Conservation (phyloP, 2,113 vertebrate species). For the Theropithecus gelada region DNA sequence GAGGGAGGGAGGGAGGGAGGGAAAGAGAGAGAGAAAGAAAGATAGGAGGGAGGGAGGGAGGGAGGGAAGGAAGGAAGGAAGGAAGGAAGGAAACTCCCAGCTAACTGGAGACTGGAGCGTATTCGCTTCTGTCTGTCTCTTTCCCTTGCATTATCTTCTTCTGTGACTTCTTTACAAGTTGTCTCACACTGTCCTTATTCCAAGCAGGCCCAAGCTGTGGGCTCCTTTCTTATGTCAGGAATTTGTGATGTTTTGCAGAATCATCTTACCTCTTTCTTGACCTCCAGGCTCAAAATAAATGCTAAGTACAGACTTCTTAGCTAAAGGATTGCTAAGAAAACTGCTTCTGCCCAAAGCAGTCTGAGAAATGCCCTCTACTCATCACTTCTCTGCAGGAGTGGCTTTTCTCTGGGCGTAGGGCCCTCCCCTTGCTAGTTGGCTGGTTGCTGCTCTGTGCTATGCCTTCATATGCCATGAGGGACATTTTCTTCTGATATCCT, state of each 20-base stretch:
- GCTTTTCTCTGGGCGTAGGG: not conserved
- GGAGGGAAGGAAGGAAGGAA: too few species aligned
- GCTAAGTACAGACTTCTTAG: too few species aligned
- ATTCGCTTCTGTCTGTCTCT: not conserved
- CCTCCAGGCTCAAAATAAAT: not conserved
- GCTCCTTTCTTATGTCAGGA: not conserved
- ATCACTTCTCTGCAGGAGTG: too few species aligned
- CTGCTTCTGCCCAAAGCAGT: not conserved
- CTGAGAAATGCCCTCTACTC: not conserved
- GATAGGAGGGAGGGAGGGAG: too few species aligned
- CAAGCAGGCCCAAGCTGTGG: not conserved
- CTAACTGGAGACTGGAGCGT: not conserved
- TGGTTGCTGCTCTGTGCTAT: not conserved
- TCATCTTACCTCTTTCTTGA: not conserved
- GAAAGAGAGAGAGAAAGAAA: accelerated
- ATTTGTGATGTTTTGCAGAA: not conserved
- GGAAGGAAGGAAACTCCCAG: not conserved
- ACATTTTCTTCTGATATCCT: not conserved
- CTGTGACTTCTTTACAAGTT: not conserved
- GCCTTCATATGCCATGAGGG: accelerated
- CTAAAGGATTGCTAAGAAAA: not conserved
- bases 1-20: too few species aligned
- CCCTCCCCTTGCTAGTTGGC: not conserved
- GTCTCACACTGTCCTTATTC: not conserved
- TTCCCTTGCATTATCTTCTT: not conserved